phyloP scores from a whole-genome alignment of 2,113 vertebrate genomes.

The Piprites chloris region DNA sequence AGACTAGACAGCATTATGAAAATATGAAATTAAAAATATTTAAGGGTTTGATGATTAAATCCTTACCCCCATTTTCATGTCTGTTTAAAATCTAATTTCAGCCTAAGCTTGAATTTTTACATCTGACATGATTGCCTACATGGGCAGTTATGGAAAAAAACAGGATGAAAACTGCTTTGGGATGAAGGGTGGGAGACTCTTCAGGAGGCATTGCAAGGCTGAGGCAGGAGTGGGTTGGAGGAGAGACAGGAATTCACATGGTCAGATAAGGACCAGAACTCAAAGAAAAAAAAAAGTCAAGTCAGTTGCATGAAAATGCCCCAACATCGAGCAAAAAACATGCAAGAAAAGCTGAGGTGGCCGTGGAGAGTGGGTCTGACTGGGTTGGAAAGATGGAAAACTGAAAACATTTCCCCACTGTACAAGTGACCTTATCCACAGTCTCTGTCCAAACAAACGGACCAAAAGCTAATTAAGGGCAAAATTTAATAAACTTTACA shows the following conservation, averaged over 20 bases:
- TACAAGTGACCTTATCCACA: background rate
- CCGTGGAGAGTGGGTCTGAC: background rate
- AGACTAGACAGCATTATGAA: background rate
- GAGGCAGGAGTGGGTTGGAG: conserved; percentile 13
- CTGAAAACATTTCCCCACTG: conserved; percentile 24
- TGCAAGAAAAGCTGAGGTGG: conserved; percentile 31
- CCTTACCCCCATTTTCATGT: conserved; percentile 5
- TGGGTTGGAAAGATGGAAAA: conserved; percentile 14
- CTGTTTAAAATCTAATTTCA: background rate
- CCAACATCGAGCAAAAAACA: conserved; percentile 43
- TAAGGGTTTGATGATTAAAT: conserved; percentile 28
- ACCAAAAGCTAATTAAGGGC: background rate
- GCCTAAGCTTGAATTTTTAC: background rate
- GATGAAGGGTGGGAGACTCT: conserved; percentile 27
- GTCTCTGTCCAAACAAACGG: background rate
- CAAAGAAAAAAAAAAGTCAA: background rate
- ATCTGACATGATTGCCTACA: background rate
- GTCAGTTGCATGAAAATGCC: conserved; percentile 54
- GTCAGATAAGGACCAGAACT: conserved; percentile 28
- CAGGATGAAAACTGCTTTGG: conserved; percentile 33
- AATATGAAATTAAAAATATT: background rate
- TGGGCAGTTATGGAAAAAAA: conserved; percentile 49
- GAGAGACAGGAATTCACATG: conserved; percentile 27
- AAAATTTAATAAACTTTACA: conserved; percentile 1
- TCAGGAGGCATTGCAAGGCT: conserved; percentile 45